Evolutionary conservation across 2,888 invertebrate species (phyloP).

Genomic region (Neoaliturus tenellus): DNA sequence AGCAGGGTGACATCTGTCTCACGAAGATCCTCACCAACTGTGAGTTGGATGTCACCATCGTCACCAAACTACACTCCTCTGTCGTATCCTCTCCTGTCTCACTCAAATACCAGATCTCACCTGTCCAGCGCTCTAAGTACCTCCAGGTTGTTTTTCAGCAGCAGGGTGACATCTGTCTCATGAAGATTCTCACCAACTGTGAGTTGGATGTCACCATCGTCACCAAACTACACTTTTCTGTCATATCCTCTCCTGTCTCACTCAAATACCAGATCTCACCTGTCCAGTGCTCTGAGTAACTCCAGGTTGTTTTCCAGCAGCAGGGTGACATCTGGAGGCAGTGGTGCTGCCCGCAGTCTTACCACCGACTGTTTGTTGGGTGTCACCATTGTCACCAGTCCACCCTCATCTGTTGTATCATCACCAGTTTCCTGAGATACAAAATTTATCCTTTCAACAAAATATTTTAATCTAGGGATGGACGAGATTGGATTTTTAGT

Average conservation of each 20-base stretch:
- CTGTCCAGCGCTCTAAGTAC: slow-evolving; percentile 81
- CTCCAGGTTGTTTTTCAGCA: slow-evolving; percentile 83
- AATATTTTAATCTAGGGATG: neutral
- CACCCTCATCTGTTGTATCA: slow-evolving; percentile 47
- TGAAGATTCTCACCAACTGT: slow-evolving; percentile 74
- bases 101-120: slow-evolving; percentile 71
- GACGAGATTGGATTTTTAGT: neutral
- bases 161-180: slow-evolving; percentile 81
- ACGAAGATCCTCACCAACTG: slow-evolving; percentile 81
- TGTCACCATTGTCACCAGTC: slow-evolving; percentile 77
- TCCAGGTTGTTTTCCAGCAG: slow-evolving; percentile 83
- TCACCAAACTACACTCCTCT: slow-evolving; percentile 69
- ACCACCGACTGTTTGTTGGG: slow-evolving; percentile 84
- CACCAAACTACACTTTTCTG: slow-evolving; percentile 68
- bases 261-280: slow-evolving; percentile 69
- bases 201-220: slow-evolving; percentile 66
- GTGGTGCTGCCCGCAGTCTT: slow-evolving; percentile 84
- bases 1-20: slow-evolving; percentile 82
- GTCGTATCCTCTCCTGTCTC: slow-evolving; percentile 52
- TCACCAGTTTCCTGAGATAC: slow-evolving; percentile 54
- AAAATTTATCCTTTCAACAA: too few species aligned
- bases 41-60: slow-evolving; percentile 82
- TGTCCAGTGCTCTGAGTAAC: slow-evolving; percentile 81
- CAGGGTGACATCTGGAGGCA: slow-evolving; percentile 83
- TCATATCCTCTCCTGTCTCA: slow-evolving; percentile 52